phyloP scores from a whole-genome alignment of 2,113 vertebrate genomes.

The Hippopotamus amphibius region DNA sequence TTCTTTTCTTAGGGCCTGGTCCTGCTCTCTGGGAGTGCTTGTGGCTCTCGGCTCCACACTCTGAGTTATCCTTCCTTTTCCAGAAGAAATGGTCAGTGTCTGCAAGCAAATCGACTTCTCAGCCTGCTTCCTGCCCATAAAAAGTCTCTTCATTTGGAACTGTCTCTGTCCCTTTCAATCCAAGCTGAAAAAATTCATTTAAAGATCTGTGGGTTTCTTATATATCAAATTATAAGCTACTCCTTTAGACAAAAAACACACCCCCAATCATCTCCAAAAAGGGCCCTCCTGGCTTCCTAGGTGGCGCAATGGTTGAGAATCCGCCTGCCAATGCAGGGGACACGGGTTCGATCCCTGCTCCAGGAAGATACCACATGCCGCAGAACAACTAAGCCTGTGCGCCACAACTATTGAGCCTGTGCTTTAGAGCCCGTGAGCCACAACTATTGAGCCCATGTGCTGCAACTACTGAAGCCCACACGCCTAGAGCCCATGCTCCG shows the following conservation, averaged over 20 bases:
- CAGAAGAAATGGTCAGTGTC: neutral
- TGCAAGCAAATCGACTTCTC: neutral
- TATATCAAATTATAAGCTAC: neutral
- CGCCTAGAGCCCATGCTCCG: too few relatives aligned
- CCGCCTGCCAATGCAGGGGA: too few relatives aligned
- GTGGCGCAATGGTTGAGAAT: too few relatives aligned
- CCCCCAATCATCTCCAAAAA: neutral
- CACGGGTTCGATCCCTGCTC: too few relatives aligned
- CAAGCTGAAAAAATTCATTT: neutral
- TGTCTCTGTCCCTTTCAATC: neutral
- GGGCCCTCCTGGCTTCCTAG: neutral
- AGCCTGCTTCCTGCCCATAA: neutral
- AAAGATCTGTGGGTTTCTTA: conserved; percentile 21
- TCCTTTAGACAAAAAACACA: neutral
- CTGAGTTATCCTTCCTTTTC: neutral
- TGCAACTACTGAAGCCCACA: too few relatives aligned
- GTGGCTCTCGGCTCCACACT: neutral
- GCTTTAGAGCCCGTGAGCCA: too few relatives aligned
- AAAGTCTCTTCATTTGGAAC: neutral
- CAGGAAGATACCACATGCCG: too few relatives aligned
- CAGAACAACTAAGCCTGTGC: too few relatives aligned
- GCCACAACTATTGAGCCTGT: too few relatives aligned
- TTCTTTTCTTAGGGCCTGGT: neutral
- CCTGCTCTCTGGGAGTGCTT: neutral
- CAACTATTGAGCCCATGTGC: too few relatives aligned